Evolutionary conservation across 2,113 vertebrate genomes (phyloP).

Genomic region (Chrysochloris asiatica): DNA sequence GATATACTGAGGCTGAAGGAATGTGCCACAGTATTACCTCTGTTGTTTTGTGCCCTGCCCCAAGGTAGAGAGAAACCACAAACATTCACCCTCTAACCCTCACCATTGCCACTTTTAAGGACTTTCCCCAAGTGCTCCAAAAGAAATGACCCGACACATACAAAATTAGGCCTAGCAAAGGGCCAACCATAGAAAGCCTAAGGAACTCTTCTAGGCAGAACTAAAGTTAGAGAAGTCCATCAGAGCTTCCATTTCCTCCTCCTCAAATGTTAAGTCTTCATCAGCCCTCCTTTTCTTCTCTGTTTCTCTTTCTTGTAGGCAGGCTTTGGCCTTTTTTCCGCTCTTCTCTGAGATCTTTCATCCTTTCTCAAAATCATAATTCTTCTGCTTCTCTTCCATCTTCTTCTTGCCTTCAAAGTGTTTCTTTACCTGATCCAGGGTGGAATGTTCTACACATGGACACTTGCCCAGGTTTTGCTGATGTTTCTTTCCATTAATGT

Average conservation of each 20-base stretch:
- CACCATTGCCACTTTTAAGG: constrained; percentile 52
- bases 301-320: no score
- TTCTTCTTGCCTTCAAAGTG: constrained; percentile 98
- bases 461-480: constrained; percentile 99
- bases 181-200: constrained; percentile 43
- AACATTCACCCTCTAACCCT: constrained; percentile 75
- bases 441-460: constrained; percentile 97
- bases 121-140: constrained; percentile 77
- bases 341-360: constrained; percentile 98
- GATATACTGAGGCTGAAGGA: constrained; percentile 66
- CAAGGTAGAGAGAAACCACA: constrained; percentile 69
- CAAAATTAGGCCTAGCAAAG: constrained; percentile 69
- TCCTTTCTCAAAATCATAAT: constrained; percentile 98
- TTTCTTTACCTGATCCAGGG: constrained; percentile 97
- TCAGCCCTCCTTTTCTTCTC: no score
- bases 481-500: constrained; percentile 99
- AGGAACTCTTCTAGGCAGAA: no score
- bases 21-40: constrained; percentile 70
- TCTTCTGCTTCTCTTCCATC: constrained; percentile 98
- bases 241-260: no score
- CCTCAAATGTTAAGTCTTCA: no score
- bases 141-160: constrained; percentile 75
- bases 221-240: no score
- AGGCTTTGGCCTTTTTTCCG: constrained; percentile 57
- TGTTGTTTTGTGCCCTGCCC: constrained; percentile 65